Evolutionary conservation across 2,797 vertebrate genomes (phyloP).

Genomic region (Gastrophryne carolinensis): DNA sequence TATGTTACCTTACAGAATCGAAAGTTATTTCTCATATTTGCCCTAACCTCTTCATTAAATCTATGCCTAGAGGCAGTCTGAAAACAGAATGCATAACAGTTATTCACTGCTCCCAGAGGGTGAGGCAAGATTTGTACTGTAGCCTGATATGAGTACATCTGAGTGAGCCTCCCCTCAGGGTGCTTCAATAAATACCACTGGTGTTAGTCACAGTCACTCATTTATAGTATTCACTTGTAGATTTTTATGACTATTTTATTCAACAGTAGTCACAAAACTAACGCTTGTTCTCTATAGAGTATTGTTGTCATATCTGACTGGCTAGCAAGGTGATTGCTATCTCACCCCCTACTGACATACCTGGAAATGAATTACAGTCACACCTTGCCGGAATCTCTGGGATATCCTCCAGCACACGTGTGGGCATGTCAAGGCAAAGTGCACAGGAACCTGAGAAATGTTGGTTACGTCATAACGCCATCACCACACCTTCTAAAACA

Average conservation of each 20-base stretch:
- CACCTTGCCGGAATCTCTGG: not conserved
- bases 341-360: too few relatives aligned
- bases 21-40: too few relatives aligned
- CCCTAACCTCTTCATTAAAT: too few relatives aligned
- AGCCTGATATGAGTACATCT: not conserved
- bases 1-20: too few relatives aligned
- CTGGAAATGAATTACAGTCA: not conserved
- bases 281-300: not conserved
- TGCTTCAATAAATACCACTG: not conserved
- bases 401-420: not conserved
- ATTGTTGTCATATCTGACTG: not conserved
- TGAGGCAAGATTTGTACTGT: not conserved
- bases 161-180: not conserved
- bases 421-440: conserved; percentile 4
- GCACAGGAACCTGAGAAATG: not conserved
- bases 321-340: too few relatives aligned
- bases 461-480: not conserved
- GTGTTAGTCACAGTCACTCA: not conserved
- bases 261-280: not conserved
- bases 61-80: too few relatives aligned
- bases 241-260: not conserved
- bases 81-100: not conserved
- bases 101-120: not conserved
- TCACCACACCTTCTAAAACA: too few relatives aligned
- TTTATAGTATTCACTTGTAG: not conserved